Evolutionary conservation across 2,113 vertebrate genomes (phyloP), one percentile per base, ranked within the genome.

Genomic region (Laticauda colubrina): DNA sequence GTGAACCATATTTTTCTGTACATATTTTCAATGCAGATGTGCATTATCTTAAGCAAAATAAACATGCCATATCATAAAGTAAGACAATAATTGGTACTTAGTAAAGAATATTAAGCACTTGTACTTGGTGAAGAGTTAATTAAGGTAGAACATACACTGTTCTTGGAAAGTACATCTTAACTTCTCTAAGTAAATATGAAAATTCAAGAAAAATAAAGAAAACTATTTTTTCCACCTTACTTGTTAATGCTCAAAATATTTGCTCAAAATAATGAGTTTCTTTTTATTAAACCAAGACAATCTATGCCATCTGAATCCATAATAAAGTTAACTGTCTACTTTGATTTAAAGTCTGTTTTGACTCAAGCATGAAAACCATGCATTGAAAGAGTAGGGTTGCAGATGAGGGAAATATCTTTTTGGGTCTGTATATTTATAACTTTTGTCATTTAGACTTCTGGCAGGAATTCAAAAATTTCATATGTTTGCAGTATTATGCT

Each of bases 391-490:
- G 4, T n/a, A 87, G 20, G 0, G 1, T 92, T 14, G 94, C 92
- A 94, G 61, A 29, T 24, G 91, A 48, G 5, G 0, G 1, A 92
- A 14, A 94, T 95, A 94, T 94, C 24, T 89, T n/a, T 94, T 5
- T 2, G 94, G 95, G 95, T 95, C 56, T 95, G 57, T 95, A 91
- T 98, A 98, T 98, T 98, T 98, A 98, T 97, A 98, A 97, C 97
- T 97, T 97, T 96, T 97, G 97, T 97, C 97, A 97, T 97, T 98
- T 97, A 97, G 97, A 97, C 95, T 96, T 94, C 98, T 98, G 97
- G 97, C 97, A 98, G 96, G 90, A 95, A 24, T 97, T 97, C 97
- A 98, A 96, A 86, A 96, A 90, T 93, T 97, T 97, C 98, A 98
- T 98, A 98, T 98, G 97, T 96, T 97, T 97, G 91, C 96, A 95